These are phyloP conservation scores for Epinephelus malabaricus DNA, from an alignment of 2,797 vertebrate species.

Conservation along the genomic window DNA sequence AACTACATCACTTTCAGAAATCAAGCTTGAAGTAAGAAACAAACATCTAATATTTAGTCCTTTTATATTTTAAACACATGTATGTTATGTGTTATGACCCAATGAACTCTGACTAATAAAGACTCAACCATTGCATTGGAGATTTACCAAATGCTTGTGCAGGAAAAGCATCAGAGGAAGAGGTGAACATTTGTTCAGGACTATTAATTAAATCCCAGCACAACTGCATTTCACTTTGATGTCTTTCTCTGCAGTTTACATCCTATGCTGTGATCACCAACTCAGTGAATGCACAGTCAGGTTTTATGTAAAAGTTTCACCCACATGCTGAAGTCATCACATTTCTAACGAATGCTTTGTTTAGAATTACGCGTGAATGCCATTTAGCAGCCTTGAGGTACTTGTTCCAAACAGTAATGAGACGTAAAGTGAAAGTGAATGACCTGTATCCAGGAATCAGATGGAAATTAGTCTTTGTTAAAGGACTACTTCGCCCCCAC, in stretches of 20 bases:
- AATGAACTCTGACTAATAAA: neutral
- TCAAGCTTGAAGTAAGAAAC: neutral
- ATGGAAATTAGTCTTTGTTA: neutral
- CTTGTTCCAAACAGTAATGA: neutral
- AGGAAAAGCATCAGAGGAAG: neutral
- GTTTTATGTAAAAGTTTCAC: neutral
- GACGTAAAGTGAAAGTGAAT: neutral
- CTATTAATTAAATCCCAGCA: constrained; percentile 14
- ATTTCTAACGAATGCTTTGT: neutral
- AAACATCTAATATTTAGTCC: neutral
- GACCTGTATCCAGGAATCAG: neutral
- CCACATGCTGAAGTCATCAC: neutral
- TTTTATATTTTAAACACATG: neutral
- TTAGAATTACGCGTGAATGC: neutral
- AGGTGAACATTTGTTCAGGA: constrained; percentile 13
- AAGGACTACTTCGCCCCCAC: neutral
- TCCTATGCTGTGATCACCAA: neutral
- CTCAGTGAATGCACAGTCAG: neutral
- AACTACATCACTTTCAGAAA: neutral
- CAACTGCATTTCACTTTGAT: neutral
- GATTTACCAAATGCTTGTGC: constrained; percentile 2
- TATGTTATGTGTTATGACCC: neutral
- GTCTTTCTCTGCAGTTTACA: constrained; percentile 14
- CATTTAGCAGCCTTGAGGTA: neutral
- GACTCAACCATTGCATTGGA: neutral